Conservation (phyloP, 2,797 vertebrate genomes). For the Spinibarbus caldwelli region DNA sequence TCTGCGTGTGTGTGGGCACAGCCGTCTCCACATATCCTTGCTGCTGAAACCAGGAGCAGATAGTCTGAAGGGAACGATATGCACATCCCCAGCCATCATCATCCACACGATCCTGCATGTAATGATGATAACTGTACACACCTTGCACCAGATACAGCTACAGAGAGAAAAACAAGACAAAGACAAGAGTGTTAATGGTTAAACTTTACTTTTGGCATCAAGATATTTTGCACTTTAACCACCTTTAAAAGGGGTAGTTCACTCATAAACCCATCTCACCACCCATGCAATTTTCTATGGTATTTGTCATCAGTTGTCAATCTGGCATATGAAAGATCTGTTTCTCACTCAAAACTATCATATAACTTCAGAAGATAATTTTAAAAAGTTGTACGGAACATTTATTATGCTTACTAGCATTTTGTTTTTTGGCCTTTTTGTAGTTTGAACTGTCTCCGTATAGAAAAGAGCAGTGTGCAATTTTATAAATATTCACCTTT, state of each 20-base stretch:
- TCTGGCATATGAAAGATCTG: too few species aligned
- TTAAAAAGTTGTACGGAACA: neutral
- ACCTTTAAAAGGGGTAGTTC: neutral
- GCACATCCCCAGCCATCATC: slow-evolving; percentile 98
- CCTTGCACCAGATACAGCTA: slow-evolving; percentile 88
- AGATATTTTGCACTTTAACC: neutral
- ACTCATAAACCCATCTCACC: neutral
- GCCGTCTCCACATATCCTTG: slow-evolving; percentile 85
- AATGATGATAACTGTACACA: slow-evolving; percentile 92
- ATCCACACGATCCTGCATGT: slow-evolving; percentile 91
- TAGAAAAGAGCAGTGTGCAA: neutral
- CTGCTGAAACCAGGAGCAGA: slow-evolving; percentile 96
- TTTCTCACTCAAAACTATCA: neutral
- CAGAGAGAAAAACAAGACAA: neutral
- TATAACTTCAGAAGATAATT: too few species aligned
- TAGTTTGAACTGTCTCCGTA: neutral
- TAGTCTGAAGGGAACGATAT: slow-evolving; percentile 94
- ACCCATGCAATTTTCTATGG: neutral
- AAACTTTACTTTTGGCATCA: neutral
- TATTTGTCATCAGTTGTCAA: neutral
- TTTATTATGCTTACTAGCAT: neutral
- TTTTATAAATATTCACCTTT: neutral
- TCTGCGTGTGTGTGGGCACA: slow-evolving; percentile 91
- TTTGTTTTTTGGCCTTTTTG: too few species aligned
- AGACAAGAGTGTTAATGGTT: neutral